phyloP scores from a whole-genome alignment of 2,888 invertebrate genomes.

The Plagodis pulveraria region DNA sequence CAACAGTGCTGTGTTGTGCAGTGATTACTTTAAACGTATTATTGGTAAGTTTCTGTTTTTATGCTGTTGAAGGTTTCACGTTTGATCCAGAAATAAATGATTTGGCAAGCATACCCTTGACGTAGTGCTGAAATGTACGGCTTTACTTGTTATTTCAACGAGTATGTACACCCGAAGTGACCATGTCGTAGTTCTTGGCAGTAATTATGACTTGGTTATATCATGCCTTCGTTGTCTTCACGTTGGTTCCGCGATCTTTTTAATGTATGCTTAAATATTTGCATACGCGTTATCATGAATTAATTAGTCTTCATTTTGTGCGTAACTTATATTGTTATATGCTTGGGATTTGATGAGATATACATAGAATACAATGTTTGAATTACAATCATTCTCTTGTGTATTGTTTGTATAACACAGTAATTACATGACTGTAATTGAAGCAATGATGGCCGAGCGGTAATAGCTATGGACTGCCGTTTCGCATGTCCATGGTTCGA shows the following conservation, averaged over 20 bases:
- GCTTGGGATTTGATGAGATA: no score
- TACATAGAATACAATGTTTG: no score
- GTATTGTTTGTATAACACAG: no score
- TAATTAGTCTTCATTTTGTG: no score
- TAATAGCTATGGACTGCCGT: no score
- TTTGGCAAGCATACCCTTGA: constrained; percentile 76
- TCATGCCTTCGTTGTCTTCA: constrained; percentile 17
- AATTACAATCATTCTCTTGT: no score
- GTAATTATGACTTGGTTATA: constrained; percentile 19
- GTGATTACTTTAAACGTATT: constrained; percentile 52
- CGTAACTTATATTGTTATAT: no score
- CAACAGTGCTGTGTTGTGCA: constrained; percentile 64
- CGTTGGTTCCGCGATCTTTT: constrained; percentile 12
- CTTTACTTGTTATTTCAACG: constrained; percentile 22
- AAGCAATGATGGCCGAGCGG: no score
- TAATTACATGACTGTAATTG: no score
- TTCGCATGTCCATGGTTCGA: no score
- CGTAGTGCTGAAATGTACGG: constrained; percentile 34
- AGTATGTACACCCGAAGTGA: constrained; percentile 5
- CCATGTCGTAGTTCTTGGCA: constrained; percentile 22
- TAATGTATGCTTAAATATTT: constrained; percentile 22
- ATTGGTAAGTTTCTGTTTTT: constrained; percentile 60
- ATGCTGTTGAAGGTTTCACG: constrained; percentile 5
- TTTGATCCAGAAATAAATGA: constrained; percentile 67
- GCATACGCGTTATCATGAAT: background rate